Conservation (phyloP, 2,888 invertebrate species). For the Anthophora plumipes region DNA sequence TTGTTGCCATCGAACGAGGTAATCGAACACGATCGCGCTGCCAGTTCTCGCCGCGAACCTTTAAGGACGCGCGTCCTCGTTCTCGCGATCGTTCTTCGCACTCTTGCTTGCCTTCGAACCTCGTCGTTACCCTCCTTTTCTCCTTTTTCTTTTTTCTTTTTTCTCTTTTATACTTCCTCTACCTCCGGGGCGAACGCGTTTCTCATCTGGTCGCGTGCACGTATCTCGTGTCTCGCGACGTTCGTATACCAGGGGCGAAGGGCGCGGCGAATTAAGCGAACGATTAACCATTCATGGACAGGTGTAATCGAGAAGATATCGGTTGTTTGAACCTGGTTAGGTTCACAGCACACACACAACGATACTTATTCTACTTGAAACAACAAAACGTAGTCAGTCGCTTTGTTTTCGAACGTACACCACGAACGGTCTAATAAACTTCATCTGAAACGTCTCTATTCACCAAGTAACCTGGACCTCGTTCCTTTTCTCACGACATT, state of each 20-base stretch:
- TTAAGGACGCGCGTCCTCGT: not conserved
- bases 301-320: slow-evolving; percentile 18
- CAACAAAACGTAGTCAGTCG: slow-evolving; percentile 36
- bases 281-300: slow-evolving; percentile 15
- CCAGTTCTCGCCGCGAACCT: not conserved
- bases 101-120: not conserved
- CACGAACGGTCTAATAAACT: slow-evolving; percentile 51
- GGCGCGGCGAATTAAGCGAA: not conserved
- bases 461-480: slow-evolving; percentile 23
- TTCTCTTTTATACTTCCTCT: no score
- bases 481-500: slow-evolving; percentile 56
- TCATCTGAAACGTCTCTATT: slow-evolving; percentile 52
- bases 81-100: not conserved
- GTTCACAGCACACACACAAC: not conserved
- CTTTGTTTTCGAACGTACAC: not conserved
- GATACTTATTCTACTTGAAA: slow-evolving; percentile 30
- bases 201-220: not conserved
- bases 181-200: not conserved
- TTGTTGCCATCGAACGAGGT: slow-evolving; percentile 76
- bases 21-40: slow-evolving; percentile 75
- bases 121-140: not conserved
- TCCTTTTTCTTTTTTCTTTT: no score
- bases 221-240: not conserved
- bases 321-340: not conserved
- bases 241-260: not conserved